A percentile compares a stretch with the other conserved stretches of the same genome.
Conservation (phyloP, 2,888 invertebrate species). For the Fragum whitleyi region DNA sequence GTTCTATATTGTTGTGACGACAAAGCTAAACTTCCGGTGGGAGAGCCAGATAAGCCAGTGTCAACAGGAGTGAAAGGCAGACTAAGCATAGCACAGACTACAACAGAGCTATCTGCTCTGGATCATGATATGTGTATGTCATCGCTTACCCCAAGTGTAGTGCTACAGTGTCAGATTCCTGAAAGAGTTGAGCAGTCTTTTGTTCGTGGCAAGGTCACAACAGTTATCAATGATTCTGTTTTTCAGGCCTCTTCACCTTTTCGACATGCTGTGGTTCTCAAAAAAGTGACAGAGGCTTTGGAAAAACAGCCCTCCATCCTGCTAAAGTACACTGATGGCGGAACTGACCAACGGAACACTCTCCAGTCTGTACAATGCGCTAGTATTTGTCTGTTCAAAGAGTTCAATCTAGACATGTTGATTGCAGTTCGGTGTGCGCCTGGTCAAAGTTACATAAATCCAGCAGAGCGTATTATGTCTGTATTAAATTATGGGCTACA, state of each 20-base stretch:
- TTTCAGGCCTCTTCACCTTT: conserved; percentile 39
- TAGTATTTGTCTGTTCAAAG: conserved; percentile 26
- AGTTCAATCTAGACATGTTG: conserved; percentile 42
- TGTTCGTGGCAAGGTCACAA: conserved; percentile 28
- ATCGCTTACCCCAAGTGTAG: conserved; percentile 36
- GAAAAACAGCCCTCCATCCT: conserved; percentile 3
- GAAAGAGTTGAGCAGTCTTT: conserved; percentile 30
- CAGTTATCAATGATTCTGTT: conserved; percentile 42
- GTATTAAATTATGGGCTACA: conserved; percentile 44
- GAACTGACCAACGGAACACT: conserved; percentile 18
- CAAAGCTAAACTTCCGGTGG: conserved; percentile 49
- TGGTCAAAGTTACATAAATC: conserved; percentile 53
- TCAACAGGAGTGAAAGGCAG: conserved; percentile 52
- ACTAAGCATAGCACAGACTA: conserved; percentile 23
- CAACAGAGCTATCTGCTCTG: conserved; percentile 21
- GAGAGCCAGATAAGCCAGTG: conserved; percentile 37
- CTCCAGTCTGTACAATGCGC: background rate
- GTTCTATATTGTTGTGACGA: conserved; percentile 43
- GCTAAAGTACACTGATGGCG: conserved; percentile 34
- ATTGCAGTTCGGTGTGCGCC: conserved; percentile 44
- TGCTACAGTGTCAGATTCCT: conserved; percentile 29
- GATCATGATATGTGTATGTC: conserved; percentile 50
- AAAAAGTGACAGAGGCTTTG: background rate
- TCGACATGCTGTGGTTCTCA: conserved; percentile 33
- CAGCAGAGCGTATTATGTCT: conserved; percentile 49